Evolutionary conservation across 2,113 vertebrate genomes (phyloP), one percentile per base, ranked within the genome.

Genomic region (Platichthys stellatus): DNA sequence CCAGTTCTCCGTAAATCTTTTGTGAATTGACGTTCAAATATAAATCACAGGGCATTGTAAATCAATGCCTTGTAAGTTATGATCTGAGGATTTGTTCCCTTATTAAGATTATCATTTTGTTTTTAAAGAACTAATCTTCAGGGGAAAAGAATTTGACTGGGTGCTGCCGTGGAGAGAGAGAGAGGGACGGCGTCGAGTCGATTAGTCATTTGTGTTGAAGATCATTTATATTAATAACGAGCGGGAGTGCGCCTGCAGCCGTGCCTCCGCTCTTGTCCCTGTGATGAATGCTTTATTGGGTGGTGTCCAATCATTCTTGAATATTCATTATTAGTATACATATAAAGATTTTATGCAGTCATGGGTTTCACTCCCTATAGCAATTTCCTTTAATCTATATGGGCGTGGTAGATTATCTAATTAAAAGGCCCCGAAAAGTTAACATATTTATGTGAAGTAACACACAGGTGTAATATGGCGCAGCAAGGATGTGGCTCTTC

Each of bases 221-320:
- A 85, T 85, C 78, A 88, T 91, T 91, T 83, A 85, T 87, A 90
- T 90, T 86, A 89, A 89, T 90, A 86, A 83, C 73, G 84, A 88
- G 79, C 56, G 28, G 64, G 86, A 84, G 20, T 76, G 73, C 10
- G 87, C 84, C 76, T 69, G 84, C 89, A 86, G 86, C 81, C 63
- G 38, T 63, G 87, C 79, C 78, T 81, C 80, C 63, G 72, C 81
- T 83, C 74, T 43, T 45, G 78, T 83, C 81, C 64, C 74, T 79
- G 69, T 88, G 91, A 92, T 91, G 85, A 90, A 90, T 91, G 88
- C 72, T 84, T 90, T 78, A 92, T 88, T 79, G 82, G 85, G 75
- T 35, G 60, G 57, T 65, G 74, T 84, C 85, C 82, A 76, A 78
- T 89, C 53, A 82, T 82, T 85, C 74, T 75, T 85, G 76, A 87